phyloP scores from a whole-genome alignment of 2,113 vertebrate species.

The Gnathonemus longibarbis region DNA sequence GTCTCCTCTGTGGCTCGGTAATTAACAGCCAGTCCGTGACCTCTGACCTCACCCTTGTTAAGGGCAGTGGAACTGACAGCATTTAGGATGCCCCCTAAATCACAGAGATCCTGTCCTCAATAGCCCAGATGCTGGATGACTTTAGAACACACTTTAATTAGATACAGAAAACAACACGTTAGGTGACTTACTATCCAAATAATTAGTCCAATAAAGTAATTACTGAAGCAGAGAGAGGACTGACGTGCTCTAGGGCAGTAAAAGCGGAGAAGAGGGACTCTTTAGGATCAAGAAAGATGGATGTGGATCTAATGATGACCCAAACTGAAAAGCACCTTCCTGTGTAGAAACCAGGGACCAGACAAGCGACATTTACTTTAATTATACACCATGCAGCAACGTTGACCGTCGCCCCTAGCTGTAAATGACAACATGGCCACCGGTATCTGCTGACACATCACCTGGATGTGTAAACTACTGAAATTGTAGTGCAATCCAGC shows the following conservation, averaged over 20 bases:
- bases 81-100: background rate
- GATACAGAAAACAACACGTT: background rate
- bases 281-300: background rate
- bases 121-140: background rate
- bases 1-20: background rate
- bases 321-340: background rate
- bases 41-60: background rate
- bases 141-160: background rate
- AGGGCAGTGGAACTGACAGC: background rate
- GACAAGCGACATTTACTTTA: background rate
- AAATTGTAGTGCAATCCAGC: background rate
- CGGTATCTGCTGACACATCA: background rate
- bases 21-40: background rate
- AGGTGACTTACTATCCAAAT: background rate
- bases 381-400: background rate
- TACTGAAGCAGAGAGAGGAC: background rate
- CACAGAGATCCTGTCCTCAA: background rate
- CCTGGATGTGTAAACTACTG: background rate
- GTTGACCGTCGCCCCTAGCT: background rate
- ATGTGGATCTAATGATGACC: background rate
- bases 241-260: background rate
- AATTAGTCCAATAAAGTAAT: background rate
- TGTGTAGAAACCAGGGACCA: background rate
- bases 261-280: background rate
- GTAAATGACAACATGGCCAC: background rate